Evolutionary conservation across 2,113 vertebrate genomes (phyloP), one percentile per base, ranked within the genome.

Genomic region (Sinosuthora webbiana): DNA sequence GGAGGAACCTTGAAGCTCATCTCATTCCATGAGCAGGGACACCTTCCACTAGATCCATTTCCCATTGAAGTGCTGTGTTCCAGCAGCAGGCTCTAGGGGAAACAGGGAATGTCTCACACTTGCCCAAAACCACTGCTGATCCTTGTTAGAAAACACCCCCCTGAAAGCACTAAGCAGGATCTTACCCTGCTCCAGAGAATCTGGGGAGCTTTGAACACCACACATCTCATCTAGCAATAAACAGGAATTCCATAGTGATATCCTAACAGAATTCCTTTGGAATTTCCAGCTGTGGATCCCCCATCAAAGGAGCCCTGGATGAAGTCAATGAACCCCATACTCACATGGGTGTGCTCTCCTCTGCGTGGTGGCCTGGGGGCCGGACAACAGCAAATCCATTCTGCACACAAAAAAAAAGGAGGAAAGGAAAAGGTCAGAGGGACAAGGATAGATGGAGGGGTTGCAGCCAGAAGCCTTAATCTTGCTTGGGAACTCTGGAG

Each of bases 341-440:
- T 99, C 90, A 99, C 99, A 99, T 99, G 41, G 99, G 99, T 0
- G 99, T 99, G 97, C 99, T 99, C 97, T 99, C 99, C 96, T 99
- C 99, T 0, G 99, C 99, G 0, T 99, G 99, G 94, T 99, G 99
- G 95, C 99, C 99, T 4, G 99, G 99, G 49, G 99, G 99, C 44
- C 99, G 98, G 41, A 99, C 99, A 22, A 99, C 98, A 71, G 99
- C 99, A 95, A 99, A 99, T 62, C 99, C 99, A 8, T 99, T 99
- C 99, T 99, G 93, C 35, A 74, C 88, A 73, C 6, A 79, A 74
- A 77, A n/a, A n/a, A n/a, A 94, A 50, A 52, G 1, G 23, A 52
- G 55, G 33, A 19, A 57, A 81, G 10, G 39, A 37, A 30, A 53
- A 92, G 44, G 83, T 91, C 76, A 95, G 55, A 15, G 59, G 37